These are phyloP conservation scores for Eurosta solidaginis DNA, from an alignment of 1,140 invertebrate species.

Conservation along the genomic window DNA sequence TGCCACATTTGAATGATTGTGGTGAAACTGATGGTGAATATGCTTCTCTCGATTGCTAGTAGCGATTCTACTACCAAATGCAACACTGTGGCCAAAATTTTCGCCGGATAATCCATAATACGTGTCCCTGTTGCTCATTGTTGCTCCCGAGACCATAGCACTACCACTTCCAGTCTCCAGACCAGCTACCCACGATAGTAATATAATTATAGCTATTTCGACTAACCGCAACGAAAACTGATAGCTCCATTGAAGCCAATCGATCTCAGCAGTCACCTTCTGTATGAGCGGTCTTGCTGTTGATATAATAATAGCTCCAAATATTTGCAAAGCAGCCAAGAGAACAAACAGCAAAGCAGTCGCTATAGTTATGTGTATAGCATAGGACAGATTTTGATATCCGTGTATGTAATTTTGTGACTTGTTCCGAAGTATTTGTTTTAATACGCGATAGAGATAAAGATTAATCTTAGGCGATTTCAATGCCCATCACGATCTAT, in stretches of 20 bases:
- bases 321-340: conserved; percentile 80
- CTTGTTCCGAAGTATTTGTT: conserved; percentile 69
- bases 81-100: conserved; percentile 36
- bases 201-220: conserved; percentile 80
- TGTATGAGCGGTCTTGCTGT: conserved; percentile 50
- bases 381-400: conserved; percentile 73
- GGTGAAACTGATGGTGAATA: background rate
- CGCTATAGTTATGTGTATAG: conserved; percentile 84
- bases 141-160: background rate
- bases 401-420: conserved; percentile 71
- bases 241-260: conserved; percentile 89
- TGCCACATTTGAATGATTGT: conserved; percentile 65
- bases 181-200: conserved; percentile 82
- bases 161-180: conserved; percentile 62
- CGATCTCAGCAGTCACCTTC: conserved; percentile 52
- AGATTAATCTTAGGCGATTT: no score
- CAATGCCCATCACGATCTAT: no score
- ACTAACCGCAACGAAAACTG: conserved; percentile 81
- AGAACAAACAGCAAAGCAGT: conserved; percentile 81
- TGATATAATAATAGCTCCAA: conserved; percentile 67
- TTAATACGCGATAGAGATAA: conserved; percentile 76
- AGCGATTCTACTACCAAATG: conserved; percentile 56
- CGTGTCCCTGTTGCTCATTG: background rate
- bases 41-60: conserved; percentile 63
- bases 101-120: conserved; percentile 14